Evolutionary conservation across 2,888 invertebrate genomes (phyloP), one percentile per base, ranked within the genome.

Genomic region (Pachliopta kotzebuea): DNA sequence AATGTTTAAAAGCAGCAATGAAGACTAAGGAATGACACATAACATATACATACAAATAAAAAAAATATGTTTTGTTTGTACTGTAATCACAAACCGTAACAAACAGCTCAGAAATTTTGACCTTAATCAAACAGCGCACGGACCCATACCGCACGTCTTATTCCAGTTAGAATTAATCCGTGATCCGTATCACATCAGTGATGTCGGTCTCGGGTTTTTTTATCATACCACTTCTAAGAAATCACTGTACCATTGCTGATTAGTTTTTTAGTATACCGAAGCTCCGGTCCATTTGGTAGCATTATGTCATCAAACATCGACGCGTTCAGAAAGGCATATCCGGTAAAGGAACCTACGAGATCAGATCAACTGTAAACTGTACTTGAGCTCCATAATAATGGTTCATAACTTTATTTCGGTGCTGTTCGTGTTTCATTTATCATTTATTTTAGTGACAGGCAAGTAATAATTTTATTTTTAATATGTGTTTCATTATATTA

Each of bases 261-360:
- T 57, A 63, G 57, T 65, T 65, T 65, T 65, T 65, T 65, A 45
- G 37, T 50, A 56, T 53, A 53, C n/a, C 56, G 60, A 56, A 52
- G 58, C 59, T 54, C 26, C 37, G 54, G 60, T 63, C 23, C 55
- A 37, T 52, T 64, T 53, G 20, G 24, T 45, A 23, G 31, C 56
- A 63, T 53, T 52, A 60, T 65, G 60, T 60, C 64, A 65, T 65
- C 64, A 64, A 59, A 23, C 21, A 23, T 65, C 23, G 42, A 58
- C 57, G 20, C 14, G 24, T 60, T 37, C 53, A 52, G 50, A 57
- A 26, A 57, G 57, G 14, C 56, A 24, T 57, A 52, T 62, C 62
- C 56, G 62, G 52, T 31, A 53, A 52, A 62, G 24, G 45, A n/a
- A 18, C 31, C 20, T 56, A 31, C n/a, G 56, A 31, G n/a, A 18